Conservation (phyloP, 2,113 vertebrate species). For the Tympanuchus pallidicinctus region DNA sequence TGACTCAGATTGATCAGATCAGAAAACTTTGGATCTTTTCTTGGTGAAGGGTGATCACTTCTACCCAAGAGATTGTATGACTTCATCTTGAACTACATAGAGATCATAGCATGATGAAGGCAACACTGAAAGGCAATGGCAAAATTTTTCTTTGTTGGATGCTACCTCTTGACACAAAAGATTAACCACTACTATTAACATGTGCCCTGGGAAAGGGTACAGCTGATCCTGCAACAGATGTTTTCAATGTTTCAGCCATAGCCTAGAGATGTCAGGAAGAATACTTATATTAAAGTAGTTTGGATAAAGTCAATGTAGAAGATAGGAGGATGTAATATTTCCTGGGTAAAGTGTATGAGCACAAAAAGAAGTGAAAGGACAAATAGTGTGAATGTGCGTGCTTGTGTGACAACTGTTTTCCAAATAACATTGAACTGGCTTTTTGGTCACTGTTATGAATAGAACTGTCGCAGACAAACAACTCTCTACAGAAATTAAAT, state of each 20-base stretch:
- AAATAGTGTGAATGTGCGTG: rapidly evolving
- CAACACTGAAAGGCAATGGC: not conserved
- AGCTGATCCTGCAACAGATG: not conserved
- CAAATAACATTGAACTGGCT: not conserved
- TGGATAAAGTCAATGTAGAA: not conserved
- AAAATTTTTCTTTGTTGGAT: not conserved
- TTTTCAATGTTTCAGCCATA: not conserved
- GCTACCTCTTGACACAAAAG: not conserved
- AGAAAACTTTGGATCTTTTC: not conserved
- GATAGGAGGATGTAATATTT: not conserved
- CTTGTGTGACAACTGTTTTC: not conserved
- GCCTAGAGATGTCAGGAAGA: not conserved
- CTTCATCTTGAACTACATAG: not conserved
- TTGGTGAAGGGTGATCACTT: not conserved
- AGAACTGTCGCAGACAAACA: not conserved
- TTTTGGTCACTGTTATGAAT: not conserved
- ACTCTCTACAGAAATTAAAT: not conserved
- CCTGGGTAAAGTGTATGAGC: not conserved
- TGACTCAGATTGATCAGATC: not conserved
- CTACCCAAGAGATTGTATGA: rapidly evolving
- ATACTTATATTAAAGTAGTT: not conserved
- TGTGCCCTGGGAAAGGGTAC: not conserved
- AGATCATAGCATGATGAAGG: not conserved
- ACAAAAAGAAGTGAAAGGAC: not conserved
- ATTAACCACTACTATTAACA: not conserved